phyloP scores from a whole-genome alignment of 2,797 vertebrate species.

The Pseudochirops corinnae region DNA sequence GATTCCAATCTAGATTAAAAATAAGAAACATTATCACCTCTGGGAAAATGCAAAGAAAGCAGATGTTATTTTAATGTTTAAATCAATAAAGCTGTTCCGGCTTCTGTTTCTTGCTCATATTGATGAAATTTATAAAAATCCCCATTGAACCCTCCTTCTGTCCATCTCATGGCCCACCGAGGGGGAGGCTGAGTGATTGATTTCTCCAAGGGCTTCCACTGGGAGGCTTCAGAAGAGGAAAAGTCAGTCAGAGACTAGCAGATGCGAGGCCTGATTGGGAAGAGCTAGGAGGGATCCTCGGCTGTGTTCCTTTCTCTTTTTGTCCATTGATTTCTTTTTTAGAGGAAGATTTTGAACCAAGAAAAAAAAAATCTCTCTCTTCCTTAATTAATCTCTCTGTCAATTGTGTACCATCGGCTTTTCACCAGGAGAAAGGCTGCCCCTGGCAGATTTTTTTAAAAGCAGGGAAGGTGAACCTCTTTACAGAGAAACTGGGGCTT shows the following conservation, averaged over 20 bases:
- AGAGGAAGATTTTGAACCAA: slow-evolving; percentile 52
- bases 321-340: slow-evolving; percentile 59
- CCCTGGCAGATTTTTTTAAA: slow-evolving; percentile 42
- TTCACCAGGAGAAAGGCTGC: slow-evolving; percentile 53
- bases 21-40: slow-evolving; percentile 83
- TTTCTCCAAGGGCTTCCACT: slow-evolving; percentile 71
- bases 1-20: slow-evolving; percentile 84
- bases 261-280: slow-evolving; percentile 49
- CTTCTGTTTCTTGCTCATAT: slow-evolving; percentile 78
- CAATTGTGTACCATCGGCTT: slow-evolving; percentile 46
- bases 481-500: slow-evolving; percentile 36
- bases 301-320: slow-evolving; percentile 47
- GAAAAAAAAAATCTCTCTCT: not conserved
- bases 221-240: slow-evolving; percentile 11
- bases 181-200: slow-evolving; percentile 70
- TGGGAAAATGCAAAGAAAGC: slow-evolving; percentile 81
- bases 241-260: slow-evolving; percentile 5
- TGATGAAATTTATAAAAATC: slow-evolving; percentile 83
- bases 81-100: slow-evolving; percentile 84
- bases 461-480: slow-evolving; percentile 48
- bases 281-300: slow-evolving; percentile 7
- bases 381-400: slow-evolving; percentile 66
- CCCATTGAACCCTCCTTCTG: slow-evolving; percentile 70
- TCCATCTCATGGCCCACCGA: slow-evolving; percentile 65
- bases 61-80: slow-evolving; percentile 83